phyloP scores from a whole-genome alignment of 1,140 invertebrate species.

The Chrysoperla carnea region DNA sequence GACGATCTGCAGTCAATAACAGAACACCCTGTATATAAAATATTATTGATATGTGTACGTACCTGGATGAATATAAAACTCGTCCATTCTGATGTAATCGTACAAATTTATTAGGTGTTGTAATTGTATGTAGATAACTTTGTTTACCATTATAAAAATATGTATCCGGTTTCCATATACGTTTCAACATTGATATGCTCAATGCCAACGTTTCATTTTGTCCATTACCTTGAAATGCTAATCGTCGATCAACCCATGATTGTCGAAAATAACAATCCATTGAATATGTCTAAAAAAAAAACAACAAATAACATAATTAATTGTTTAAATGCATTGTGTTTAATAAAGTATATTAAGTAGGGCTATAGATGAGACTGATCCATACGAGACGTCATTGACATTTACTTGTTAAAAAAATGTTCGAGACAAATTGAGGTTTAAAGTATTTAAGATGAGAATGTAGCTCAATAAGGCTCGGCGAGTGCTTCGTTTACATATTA shows the following conservation, averaged over 20 bases:
- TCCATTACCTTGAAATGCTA: slow-evolving; percentile 45
- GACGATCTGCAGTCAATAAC: too few species aligned
- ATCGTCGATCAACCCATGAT: slow-evolving; percentile 55
- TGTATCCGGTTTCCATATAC: slow-evolving; percentile 82
- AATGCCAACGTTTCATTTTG: slow-evolving; percentile 41
- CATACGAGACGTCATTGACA: background rate
- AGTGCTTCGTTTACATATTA: too few species aligned
- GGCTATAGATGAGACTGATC: background rate
- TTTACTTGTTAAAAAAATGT: too few species aligned
- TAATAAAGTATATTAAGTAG: too few species aligned
- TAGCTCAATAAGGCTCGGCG: too few species aligned
- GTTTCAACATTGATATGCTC: slow-evolving; percentile 54
- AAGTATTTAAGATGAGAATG: too few species aligned
- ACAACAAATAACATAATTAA: too few species aligned
- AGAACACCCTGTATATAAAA: too few species aligned
- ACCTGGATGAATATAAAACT: slow-evolving; percentile 76
- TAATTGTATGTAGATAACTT: slow-evolving; percentile 75
- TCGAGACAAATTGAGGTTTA: too few species aligned
- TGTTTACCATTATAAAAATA: slow-evolving; percentile 76
- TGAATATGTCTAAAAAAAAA: slow-evolving; percentile 54
- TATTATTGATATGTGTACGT: too few species aligned
- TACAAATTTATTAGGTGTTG: slow-evolving; percentile 79
- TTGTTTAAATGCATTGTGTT: background rate
- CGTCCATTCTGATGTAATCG: slow-evolving; percentile 62
- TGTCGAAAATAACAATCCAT: slow-evolving; percentile 82